Evolutionary conservation across 2,888 invertebrate genomes (phyloP).

Genomic region (Labia minor): DNA sequence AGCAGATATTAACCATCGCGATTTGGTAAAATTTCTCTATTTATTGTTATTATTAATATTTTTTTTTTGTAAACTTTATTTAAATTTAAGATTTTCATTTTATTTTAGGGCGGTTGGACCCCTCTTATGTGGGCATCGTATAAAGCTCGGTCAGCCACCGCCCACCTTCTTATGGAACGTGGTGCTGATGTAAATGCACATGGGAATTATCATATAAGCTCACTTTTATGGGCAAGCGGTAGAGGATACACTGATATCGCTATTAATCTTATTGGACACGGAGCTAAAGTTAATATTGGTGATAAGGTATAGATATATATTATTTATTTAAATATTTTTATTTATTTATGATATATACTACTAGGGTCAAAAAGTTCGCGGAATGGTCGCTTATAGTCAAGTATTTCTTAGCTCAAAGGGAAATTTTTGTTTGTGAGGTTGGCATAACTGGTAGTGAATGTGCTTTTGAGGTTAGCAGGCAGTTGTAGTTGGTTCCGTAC

Average conservation of each 20-base stretch:
- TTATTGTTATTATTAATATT: too few relatives aligned
- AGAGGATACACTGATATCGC: constrained; percentile 82
- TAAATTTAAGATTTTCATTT: constrained; percentile 22
- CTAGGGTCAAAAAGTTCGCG: too few relatives aligned
- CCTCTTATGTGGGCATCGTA: constrained; percentile 96
- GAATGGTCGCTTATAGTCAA: too few relatives aligned
- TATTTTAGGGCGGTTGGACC: constrained; percentile 84
- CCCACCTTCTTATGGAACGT: constrained; percentile 63
- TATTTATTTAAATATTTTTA: too few relatives aligned
- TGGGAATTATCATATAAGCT: constrained; percentile 88
- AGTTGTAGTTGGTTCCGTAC: too few relatives aligned
- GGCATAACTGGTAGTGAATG: too few relatives aligned
- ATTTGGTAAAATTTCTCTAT: constrained; percentile 63
- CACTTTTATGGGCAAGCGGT: constrained; percentile 90
- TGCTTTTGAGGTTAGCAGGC: too few relatives aligned
- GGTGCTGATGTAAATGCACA: constrained; percentile 91
- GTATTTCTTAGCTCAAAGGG: too few relatives aligned
- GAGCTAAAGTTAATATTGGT: constrained; percentile 88
- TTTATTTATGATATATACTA: too few relatives aligned
- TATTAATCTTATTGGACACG: constrained; percentile 65
- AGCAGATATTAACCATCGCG: constrained; percentile 74
- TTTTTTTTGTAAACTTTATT: background rate
- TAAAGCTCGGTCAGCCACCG: constrained; percentile 64
- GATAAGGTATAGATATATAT: constrained; percentile 74
- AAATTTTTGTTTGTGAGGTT: too few relatives aligned